Conservation (phyloP, 2,113 vertebrate species). For the Chiloscyllium plagiosum region DNA sequence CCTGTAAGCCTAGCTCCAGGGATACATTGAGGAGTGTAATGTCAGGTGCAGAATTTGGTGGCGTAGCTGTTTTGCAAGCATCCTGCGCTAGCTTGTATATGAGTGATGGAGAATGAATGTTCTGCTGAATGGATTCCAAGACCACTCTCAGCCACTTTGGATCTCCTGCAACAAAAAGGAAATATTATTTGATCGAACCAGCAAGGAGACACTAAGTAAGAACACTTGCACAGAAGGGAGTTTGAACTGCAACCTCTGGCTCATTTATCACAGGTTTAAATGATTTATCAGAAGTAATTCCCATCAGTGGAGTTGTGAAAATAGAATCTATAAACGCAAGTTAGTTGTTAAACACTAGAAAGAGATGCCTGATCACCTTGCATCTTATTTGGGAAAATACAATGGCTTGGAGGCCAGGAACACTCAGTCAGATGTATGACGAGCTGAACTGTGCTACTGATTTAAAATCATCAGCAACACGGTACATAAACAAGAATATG, state of each 20-base stretch:
- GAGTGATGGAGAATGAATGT: constrained; percentile 51
- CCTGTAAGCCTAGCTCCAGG: constrained; percentile 52
- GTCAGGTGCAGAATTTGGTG: constrained; percentile 42
- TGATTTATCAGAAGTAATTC: not conserved
- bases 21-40: constrained; percentile 51
- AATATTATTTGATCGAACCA: not conserved
- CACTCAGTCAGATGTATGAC: too few species aligned
- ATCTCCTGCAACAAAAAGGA: constrained; percentile 45
- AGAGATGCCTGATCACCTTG: not conserved
- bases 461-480: not conserved
- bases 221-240: not conserved
- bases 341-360: not conserved
- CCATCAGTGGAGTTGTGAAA: not conserved
- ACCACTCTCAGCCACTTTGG: constrained; percentile 52
- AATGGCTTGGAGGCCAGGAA: too few species aligned
- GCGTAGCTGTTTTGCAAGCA: constrained; percentile 53
- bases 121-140: constrained; percentile 51
- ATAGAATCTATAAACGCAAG: not conserved
- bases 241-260: not conserved
- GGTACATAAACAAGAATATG: not conserved
- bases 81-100: constrained; percentile 56
- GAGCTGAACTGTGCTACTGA: not conserved
- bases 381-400: too few species aligned
- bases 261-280: not conserved
- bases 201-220: not conserved